Conservation (phyloP, 92 coral and sea anemone species). For the Bergia sp. region DNA sequence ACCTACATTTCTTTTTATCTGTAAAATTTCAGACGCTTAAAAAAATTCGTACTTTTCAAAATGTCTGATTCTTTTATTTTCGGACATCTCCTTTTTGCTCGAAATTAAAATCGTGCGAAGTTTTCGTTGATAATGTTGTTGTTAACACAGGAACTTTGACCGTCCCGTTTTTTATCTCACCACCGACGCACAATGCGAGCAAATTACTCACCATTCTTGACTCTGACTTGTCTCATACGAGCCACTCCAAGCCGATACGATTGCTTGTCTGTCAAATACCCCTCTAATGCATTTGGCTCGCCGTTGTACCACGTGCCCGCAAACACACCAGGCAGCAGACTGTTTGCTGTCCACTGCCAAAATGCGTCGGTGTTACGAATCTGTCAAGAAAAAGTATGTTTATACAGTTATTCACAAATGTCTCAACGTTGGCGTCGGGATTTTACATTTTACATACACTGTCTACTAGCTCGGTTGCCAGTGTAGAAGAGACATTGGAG, state of each 20-base stretch:
- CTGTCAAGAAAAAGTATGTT: conserved; percentile 40
- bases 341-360: conserved; percentile 69
- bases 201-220: conserved; percentile 47
- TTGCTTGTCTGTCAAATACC: conserved; percentile 54
- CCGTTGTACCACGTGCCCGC: conserved; percentile 44
- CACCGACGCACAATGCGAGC: not conserved
- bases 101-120: no score
- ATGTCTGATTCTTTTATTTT: no score
- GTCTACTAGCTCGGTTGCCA: not conserved
- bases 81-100: no score
- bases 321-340: conserved; percentile 65
- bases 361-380: conserved; percentile 41
- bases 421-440: not conserved
- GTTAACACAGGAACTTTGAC: not conserved
- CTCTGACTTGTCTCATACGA: conserved; percentile 66
- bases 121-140: no score
- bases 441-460: not conserved
- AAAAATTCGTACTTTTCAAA: no score
- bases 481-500: not conserved
- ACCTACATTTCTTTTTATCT: no score
- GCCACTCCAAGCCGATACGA: conserved; percentile 57
- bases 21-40: no score
- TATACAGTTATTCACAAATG: not conserved
- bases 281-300: conserved; percentile 27
- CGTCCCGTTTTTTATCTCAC: not conserved